Evolutionary conservation across 2,888 invertebrate genomes (phyloP).

Genomic region (Magallana nippona): DNA sequence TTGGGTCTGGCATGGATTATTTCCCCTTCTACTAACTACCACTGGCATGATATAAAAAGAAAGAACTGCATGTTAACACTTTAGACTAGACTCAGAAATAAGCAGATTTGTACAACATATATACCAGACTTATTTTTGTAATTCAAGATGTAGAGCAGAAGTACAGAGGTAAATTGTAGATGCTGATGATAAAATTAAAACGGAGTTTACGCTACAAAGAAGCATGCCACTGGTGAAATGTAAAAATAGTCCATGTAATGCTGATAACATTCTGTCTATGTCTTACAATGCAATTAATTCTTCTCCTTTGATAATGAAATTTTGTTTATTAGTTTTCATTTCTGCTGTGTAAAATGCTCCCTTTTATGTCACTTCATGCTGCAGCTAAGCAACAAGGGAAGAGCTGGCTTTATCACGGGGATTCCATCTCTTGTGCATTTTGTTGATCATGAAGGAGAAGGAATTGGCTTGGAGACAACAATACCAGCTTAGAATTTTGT

Average conservation of each 20-base stretch:
- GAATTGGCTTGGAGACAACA: conserved; percentile 24
- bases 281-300: conserved; percentile 6
- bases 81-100: conserved; percentile 23
- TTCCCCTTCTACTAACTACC: conserved; percentile 36
- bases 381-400: conserved; percentile 14
- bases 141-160: background rate
- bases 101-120: background rate
- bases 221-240: conserved; percentile 4
- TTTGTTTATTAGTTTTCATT: conserved; percentile 33
- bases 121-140: background rate
- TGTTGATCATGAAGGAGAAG: conserved; percentile 24
- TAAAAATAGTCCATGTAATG: background rate
- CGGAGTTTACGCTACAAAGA: background rate
- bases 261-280: background rate
- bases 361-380: conserved; percentile 31
- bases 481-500: conserved; percentile 29
- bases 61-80: conserved; percentile 25
- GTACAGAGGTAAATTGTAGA: background rate
- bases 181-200: conserved; percentile 8
- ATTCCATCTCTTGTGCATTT: conserved; percentile 7
- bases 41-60: conserved; percentile 38
- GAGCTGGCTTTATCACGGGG: conserved; percentile 14
- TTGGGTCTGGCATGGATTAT: conserved; percentile 34
- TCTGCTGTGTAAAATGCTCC: conserved; percentile 17
- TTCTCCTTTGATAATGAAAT: conserved; percentile 15